Evolutionary conservation across 2,113 vertebrate species (phyloP), one percentile per base, ranked within the genome.

Genomic region (Lethenteron camtschaticum): DNA sequence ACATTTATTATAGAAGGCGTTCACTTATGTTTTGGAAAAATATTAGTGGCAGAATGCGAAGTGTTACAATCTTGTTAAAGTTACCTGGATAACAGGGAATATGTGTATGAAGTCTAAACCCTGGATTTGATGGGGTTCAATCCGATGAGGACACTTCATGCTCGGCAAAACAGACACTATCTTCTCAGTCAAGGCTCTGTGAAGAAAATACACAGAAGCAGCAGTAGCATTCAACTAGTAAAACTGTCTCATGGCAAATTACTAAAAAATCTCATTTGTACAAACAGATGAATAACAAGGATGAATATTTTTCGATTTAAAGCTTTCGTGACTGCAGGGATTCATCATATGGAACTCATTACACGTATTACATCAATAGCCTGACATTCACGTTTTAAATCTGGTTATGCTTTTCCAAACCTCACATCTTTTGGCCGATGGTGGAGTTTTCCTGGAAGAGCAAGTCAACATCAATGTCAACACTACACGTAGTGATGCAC

Each of bases 361-460:
- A 41, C 11, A 57, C 12, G 58, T 69, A n/a, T 13, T 12, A 10
- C 11, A 13, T 11, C 12, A n/a, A 56, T 56, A 69, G 57, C 18
- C 55, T 70, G 20, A 57, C 3, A 68, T 71, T 41, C 4, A 41
- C 41, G 41, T 41, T 41, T 41, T 41, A 41, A 41, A 41, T 41
- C 41, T 41, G 41, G 41, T 41, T 41, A 41, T 41, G 41, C 41
- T 41, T 41, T 41, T 41, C 41, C 41, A 41, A 41, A 13, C 79
- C 88, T 86, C 76, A 95, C 94, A 99, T 99, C 81, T 96, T 99
- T 75, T 96, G 92, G 58, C 94, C 92, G 69, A 99, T 99, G n/a
- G 94, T 99, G 11, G 90, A 95, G 78, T 96, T 99, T 79, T 99
- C 92, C 74, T 96, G 92, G 79, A 96, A 99, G 11, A 99, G 85